Evolutionary conservation across 1,140 invertebrate species (phyloP).

Genomic region (Acromyrmex echinatior): DNA sequence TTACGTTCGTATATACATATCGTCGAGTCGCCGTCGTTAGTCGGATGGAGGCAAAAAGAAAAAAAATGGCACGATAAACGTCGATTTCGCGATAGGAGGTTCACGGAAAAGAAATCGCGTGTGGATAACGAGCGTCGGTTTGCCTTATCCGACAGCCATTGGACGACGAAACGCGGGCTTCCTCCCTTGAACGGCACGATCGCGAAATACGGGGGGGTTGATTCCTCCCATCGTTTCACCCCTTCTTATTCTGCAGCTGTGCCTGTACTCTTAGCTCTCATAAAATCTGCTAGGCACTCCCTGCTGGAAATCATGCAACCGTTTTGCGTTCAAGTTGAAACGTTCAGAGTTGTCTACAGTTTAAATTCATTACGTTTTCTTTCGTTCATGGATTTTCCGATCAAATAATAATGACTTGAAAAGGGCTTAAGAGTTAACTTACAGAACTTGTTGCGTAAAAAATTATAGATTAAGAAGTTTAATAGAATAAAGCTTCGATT

Average conservation of each 20-base stretch:
- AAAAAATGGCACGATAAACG: constrained; percentile 56
- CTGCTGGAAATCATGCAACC: constrained; percentile 42
- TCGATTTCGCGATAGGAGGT: constrained; percentile 65
- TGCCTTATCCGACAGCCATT: constrained; percentile 66
- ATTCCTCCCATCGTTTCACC: constrained; percentile 42
- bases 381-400: background rate
- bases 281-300: constrained; percentile 2
- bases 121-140: constrained; percentile 71
- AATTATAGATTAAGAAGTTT: too few relatives aligned
- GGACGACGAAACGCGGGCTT: constrained; percentile 58
- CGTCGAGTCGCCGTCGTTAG: constrained; percentile 18
- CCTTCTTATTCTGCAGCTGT: background rate
- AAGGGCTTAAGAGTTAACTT: too few relatives aligned
- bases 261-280: constrained; percentile 1
- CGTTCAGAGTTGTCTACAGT: background rate
- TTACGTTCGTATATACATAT: constrained; percentile 11
- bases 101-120: constrained; percentile 77
- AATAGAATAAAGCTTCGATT: too few relatives aligned
- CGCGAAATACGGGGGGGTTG: constrained; percentile 58
- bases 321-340: constrained; percentile 5
- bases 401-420: background rate
- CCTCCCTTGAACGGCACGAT: constrained; percentile 57
- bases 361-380: constrained; percentile 9
- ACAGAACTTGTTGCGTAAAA: too few relatives aligned
- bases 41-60: background rate